A percentile compares a stretch with the other conserved stretches of the same genome.
phyloP scores from a whole-genome alignment of 2,888 invertebrate genomes.

The Apotomis turbidana region DNA sequence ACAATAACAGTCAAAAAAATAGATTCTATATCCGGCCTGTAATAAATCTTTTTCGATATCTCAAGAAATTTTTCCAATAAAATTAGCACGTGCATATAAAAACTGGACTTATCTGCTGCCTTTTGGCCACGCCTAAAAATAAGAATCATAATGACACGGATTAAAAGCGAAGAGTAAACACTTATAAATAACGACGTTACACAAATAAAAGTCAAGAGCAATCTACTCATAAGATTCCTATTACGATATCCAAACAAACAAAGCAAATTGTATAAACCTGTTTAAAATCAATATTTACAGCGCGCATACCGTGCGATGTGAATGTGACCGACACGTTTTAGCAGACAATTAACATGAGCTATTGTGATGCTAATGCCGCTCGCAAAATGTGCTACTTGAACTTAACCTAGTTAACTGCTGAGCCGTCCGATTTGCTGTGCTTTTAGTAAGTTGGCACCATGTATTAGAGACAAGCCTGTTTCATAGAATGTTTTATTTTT shows the following conservation, averaged over 20 bases:
- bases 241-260: conserved; percentile 15
- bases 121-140: too few species aligned
- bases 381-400: conserved; percentile 34
- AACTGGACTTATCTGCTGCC: not conserved
- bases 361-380: conserved; percentile 33
- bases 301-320: conserved; percentile 6
- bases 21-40: too few species aligned
- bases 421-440: not conserved
- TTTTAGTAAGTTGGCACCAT: too few species aligned
- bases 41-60: not conserved
- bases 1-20: too few species aligned
- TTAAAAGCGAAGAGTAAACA: not conserved
- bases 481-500: too few species aligned
- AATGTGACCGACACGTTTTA: conserved; percentile 25
- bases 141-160: not conserved
- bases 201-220: not conserved
- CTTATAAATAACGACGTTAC: not conserved
- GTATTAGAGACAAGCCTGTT: too few species aligned
- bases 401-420: conserved; percentile 34
- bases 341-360: conserved; percentile 15
- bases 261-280: conserved; percentile 15
- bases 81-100: not conserved
- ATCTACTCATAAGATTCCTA: not conserved
- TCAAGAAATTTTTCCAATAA: conserved; percentile 2
- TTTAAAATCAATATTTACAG: conserved; percentile 34